A percentile compares a stretch with the other conserved stretches of the same genome.
phyloP scores from a whole-genome alignment of 2,797 vertebrate species.

The Urophycis tenuis region DNA sequence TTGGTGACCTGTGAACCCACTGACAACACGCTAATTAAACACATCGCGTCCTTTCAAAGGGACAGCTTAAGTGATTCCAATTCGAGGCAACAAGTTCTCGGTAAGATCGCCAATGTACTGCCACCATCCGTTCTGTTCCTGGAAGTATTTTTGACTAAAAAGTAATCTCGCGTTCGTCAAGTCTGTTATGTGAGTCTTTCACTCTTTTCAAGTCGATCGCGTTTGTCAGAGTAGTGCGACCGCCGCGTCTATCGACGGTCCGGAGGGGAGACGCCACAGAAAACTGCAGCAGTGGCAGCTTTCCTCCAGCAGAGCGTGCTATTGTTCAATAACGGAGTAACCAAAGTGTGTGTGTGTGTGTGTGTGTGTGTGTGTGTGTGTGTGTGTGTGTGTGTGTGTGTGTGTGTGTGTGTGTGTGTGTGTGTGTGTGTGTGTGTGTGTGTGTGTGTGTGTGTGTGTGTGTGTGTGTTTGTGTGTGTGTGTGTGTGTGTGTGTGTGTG shows the following conservation, averaged over 20 bases:
- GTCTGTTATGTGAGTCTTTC: background rate
- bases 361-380: constrained; percentile 15
- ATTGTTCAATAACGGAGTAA: constrained; percentile 43
- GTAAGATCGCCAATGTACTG: too few relatives aligned
- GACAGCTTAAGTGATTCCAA: too few relatives aligned
- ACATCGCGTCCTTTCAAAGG: too few relatives aligned
- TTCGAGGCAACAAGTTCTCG: too few relatives aligned
- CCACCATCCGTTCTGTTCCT: background rate
- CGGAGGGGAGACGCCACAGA: background rate
- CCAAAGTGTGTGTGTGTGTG: constrained; percentile 8
- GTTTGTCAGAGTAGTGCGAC: too few relatives aligned
- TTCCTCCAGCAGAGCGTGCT: constrained; percentile 51
- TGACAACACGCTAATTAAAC: too few relatives aligned
- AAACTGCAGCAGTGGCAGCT: constrained; percentile 21
- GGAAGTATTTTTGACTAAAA: background rate
- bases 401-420: constrained; percentile 7
- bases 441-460: background rate
- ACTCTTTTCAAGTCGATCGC: background rate
- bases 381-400: constrained; percentile 10
- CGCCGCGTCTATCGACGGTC: background rate
- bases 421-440: background rate
- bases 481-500: too few relatives aligned
- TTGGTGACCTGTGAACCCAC: too few relatives aligned
- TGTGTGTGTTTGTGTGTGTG: background rate
- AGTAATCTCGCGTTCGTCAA: background rate